Conservation (phyloP, 2,888 invertebrate species). For the Drosophila falleni region DNA sequence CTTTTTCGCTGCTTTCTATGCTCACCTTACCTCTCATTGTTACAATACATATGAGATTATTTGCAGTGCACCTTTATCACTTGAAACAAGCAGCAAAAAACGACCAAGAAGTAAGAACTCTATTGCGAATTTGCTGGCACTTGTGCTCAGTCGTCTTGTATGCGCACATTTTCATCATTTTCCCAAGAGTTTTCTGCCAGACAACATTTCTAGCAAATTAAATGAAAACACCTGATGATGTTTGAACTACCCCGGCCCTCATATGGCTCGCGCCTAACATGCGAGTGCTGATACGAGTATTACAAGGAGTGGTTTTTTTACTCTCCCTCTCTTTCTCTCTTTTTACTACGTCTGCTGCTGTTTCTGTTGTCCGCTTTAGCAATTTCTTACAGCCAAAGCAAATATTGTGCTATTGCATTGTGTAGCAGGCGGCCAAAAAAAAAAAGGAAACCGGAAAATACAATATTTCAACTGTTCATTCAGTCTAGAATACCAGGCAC, state of each 20-base stretch:
- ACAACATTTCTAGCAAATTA: slow-evolving; percentile 83
- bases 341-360: slow-evolving; percentile 1
- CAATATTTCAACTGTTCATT: slow-evolving; percentile 1
- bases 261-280: slow-evolving; percentile 21
- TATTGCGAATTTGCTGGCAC: slow-evolving; percentile 25
- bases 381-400: slow-evolving; percentile 51
- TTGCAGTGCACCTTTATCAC: slow-evolving; percentile 31
- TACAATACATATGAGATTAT: neutral
- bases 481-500: slow-evolving; percentile 20
- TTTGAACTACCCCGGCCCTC: slow-evolving; percentile 45
- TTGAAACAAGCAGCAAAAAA: slow-evolving; percentile 26
- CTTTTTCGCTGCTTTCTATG: neutral
- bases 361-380: slow-evolving; percentile 38
- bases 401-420: slow-evolving; percentile 47
- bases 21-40: neutral
- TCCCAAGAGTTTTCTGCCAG: slow-evolving; percentile 45
- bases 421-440: slow-evolving; percentile 14
- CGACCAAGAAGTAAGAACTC: slow-evolving; percentile 17
- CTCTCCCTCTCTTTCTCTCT: neutral
- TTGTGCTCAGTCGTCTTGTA: slow-evolving; percentile 16
- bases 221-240: slow-evolving; percentile 84
- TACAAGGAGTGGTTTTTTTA: slow-evolving; percentile 1
- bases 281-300: slow-evolving; percentile 21
- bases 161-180: slow-evolving; percentile 54
- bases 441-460: neutral